Evolutionary conservation across 2,888 invertebrate species (phyloP), one percentile per base, ranked within the genome.

Genomic region (Mactromeris polynyma): DNA sequence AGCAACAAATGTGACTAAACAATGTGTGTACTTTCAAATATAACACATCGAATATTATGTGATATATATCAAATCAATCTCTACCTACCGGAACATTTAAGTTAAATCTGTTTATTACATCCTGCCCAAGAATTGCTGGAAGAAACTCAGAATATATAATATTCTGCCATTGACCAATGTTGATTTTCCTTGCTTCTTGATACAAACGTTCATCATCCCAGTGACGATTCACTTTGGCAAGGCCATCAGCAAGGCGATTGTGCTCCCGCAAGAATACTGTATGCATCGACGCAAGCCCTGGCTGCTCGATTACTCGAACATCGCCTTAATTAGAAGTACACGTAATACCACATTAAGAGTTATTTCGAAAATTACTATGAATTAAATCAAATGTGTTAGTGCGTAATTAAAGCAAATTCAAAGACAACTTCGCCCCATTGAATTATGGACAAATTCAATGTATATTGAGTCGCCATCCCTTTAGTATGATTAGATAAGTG

Each of bases 141-240:
- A 96, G 91, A 91, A 92, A 96, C 81, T 96, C 95, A 31, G 93
- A 91, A 87, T 93, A 95, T 31, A 93, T 94, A 81, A 96, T 93
- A 81, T 95, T 94, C 90, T 96, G 95, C 83, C 94, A 89, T 79
- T 93, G 83, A 21, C 94, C 96, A 6, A 93, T 93, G 21, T 95
- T 87, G 36, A 96, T 96, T 93, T 97, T 97, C 87, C 98, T 97
- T 0, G 98, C 96, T 97, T 99, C 99, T 95, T 98, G 98, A 88
- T 87, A 94, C 38, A 93, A 78, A 42, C 38, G 85, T 73, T 94
- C 94, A 31, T 92, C 93, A 6, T 73, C 36, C 90, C 90, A 90
- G 26, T 73, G 78, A 1, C 89, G 88, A 81, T 91, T 93, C 17
- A 92, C 42, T 4, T 19, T 26, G 1, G 85, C 69, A 33, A 94